These are phyloP conservation scores for Dicycla oo DNA, from an alignment of 2,888 invertebrate species.

Conservation along the genomic window DNA sequence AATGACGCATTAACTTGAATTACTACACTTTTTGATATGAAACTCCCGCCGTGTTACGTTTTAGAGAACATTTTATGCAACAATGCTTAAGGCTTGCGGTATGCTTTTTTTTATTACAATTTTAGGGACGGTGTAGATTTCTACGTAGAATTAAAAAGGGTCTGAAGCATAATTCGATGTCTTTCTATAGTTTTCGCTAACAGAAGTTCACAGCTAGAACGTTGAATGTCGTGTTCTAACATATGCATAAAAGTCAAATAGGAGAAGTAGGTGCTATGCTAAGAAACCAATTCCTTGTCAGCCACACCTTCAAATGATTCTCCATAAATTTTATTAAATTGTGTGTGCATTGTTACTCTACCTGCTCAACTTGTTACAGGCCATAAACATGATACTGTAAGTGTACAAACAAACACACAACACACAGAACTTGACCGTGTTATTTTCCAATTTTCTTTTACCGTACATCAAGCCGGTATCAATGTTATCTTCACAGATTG, in stretches of 20 bases:
- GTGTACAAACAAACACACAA: background rate
- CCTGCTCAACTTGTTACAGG: background rate
- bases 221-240: slow-evolving; percentile 1
- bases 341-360: background rate
- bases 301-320: background rate
- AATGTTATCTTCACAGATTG: slow-evolving; percentile 48
- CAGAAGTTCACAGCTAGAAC: background rate
- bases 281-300: slow-evolving; percentile 12
- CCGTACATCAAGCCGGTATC: slow-evolving; percentile 30
- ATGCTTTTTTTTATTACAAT: slow-evolving; percentile 11
- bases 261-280: background rate
- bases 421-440: slow-evolving; percentile 14
- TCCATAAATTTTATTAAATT: background rate
- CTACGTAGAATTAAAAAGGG: background rate
- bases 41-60: slow-evolving; percentile 38
- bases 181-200: too few relatives aligned
- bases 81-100: slow-evolving; percentile 7
- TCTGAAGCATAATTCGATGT: background rate
- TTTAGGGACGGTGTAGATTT: slow-evolving; percentile 3
- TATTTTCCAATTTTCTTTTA: slow-evolving; percentile 42
- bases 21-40: slow-evolving; percentile 60
- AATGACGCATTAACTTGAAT: slow-evolving; percentile 71
- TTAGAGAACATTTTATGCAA: slow-evolving; percentile 43
- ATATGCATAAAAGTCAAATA: background rate
- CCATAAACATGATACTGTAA: slow-evolving; percentile 12